These are phyloP conservation scores for Siphamia tubifer DNA, from an alignment of 2,113 vertebrate genomes.

Conservation along the genomic window DNA sequence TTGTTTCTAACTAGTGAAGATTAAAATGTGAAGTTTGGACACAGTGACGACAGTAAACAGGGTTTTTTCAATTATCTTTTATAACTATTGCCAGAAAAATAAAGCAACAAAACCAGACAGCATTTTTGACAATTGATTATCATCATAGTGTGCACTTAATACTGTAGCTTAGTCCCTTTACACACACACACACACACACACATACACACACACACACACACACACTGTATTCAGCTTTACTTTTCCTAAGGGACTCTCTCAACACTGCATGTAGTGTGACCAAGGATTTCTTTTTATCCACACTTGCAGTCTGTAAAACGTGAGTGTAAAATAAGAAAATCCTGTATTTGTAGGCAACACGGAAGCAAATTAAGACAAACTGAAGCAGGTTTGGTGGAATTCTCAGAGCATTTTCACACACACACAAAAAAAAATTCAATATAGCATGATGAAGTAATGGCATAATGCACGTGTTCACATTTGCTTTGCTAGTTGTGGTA, in stretches of 20 bases:
- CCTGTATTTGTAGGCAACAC: slow-evolving; percentile 38
- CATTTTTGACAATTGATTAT: slow-evolving; percentile 59
- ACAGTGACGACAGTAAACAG: slow-evolving; percentile 11
- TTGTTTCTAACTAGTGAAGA: too few relatives aligned
- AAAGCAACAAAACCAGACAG: slow-evolving; percentile 53
- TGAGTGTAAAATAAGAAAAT: slow-evolving; percentile 10
- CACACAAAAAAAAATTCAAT: slow-evolving; percentile 40
- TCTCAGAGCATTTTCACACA: slow-evolving; percentile 67
- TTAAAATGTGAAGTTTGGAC: background rate
- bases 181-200: slow-evolving; percentile 6
- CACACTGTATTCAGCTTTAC: slow-evolving; percentile 17
- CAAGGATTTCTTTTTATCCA: background rate
- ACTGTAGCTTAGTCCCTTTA: slow-evolving; percentile 68
- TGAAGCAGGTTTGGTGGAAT: slow-evolving; percentile 56
- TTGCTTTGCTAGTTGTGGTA: slow-evolving; percentile 9
- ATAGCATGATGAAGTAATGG: slow-evolving; percentile 15
- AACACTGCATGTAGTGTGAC: slow-evolving; percentile 40
- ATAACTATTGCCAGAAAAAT: slow-evolving; percentile 43
- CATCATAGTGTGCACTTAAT: slow-evolving; percentile 63
- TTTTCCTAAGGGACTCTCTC: slow-evolving; percentile 18
- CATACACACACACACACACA: background rate
- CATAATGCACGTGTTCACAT: slow-evolving; percentile 48
- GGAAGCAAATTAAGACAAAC: slow-evolving; percentile 48
- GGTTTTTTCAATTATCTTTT: slow-evolving; percentile 44
- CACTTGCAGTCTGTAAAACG: background rate